phyloP scores from a whole-genome alignment of 2,113 vertebrate genomes.

The Trogon melanurus region DNA sequence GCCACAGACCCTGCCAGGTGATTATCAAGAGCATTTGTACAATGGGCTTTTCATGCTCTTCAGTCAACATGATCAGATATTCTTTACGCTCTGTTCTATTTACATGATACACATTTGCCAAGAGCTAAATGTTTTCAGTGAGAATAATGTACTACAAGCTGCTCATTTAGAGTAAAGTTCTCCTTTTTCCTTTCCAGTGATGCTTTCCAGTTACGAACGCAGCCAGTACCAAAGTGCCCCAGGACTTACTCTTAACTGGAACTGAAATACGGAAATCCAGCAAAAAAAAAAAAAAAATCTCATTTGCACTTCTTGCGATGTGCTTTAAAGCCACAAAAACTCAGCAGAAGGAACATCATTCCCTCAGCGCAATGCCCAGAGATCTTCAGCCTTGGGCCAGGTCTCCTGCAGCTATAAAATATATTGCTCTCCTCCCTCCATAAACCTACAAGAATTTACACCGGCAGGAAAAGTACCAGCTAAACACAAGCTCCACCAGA shows the following conservation, averaged over 20 bases:
- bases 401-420: neutral
- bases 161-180: neutral
- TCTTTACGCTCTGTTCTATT: neutral
- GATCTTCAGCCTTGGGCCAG: neutral
- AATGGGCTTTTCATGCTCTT: neutral
- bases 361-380: neutral
- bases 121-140: conserved; percentile 5
- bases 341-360: neutral
- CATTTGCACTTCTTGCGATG: neutral
- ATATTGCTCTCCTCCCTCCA: neutral
- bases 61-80: neutral
- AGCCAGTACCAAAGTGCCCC: neutral
- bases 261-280: neutral
- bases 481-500: neutral
- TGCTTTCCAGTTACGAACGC: neutral
- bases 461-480: neutral
- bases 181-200: neutral
- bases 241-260: neutral
- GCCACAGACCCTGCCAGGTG: neutral
- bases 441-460: neutral
- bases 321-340: neutral
- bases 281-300: neutral
- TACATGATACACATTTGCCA: neutral
- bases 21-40: neutral
- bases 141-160: neutral